Conservation (phyloP, 2,888 invertebrate species). For the Eupithecia subfuscata region DNA sequence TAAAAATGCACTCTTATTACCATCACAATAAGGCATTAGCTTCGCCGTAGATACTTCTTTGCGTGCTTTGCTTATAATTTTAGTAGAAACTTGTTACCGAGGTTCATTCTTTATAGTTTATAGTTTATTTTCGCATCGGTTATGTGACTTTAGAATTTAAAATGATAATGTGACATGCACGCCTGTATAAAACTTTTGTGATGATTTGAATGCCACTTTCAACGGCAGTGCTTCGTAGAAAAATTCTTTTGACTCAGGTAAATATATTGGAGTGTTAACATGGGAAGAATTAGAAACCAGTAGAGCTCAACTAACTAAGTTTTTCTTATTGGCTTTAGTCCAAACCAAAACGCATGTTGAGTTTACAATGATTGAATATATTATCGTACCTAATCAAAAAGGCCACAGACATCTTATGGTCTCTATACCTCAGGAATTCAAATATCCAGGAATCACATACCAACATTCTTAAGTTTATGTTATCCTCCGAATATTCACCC, state of each 20-base stretch:
- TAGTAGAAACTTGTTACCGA: slow-evolving; percentile 14
- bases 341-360: slow-evolving; percentile 7
- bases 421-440: neutral
- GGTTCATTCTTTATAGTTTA: slow-evolving; percentile 10
- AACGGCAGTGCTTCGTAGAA: neutral
- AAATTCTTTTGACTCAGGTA: neutral
- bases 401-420: neutral
- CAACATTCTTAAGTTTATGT: no score
- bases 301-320: neutral
- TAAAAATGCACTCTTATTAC: slow-evolving; percentile 74
- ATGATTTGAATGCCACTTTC: neutral
- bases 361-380: neutral
- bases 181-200: neutral
- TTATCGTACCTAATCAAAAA: neutral
- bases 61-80: slow-evolving; percentile 27
- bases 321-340: slow-evolving; percentile 10
- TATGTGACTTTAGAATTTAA: neutral
- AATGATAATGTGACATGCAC: neutral
- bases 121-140: slow-evolving; percentile 13
- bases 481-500: no score
- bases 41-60: slow-evolving; percentile 19
- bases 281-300: neutral
- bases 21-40: slow-evolving; percentile 74
- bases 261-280: neutral
- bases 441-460: neutral